Percentiles rank a stretch among this genome's conserved stretches.
Evolutionary conservation across 2,797 vertebrate species (phyloP).

Genomic region (Gadopsis bispinosus): DNA sequence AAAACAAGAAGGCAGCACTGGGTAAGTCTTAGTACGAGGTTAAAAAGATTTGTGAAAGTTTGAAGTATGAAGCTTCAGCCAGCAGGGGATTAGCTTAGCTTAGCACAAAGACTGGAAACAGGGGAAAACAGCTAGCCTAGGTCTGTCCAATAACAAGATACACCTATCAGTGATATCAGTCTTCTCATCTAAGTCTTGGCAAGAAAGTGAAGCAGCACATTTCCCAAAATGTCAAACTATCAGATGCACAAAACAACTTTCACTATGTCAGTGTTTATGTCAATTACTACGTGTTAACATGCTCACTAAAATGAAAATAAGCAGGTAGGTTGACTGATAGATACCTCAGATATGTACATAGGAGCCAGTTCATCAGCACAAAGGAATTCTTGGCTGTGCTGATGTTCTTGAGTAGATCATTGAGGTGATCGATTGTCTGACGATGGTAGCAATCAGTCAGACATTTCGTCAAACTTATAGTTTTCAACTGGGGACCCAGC

Average conservation of each 20-base stretch:
- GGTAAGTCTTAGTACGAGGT: no score
- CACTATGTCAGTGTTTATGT: not conserved
- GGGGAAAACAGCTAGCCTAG: no score
- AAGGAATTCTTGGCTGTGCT: conserved; percentile 21
- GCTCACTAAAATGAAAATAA: fast-evolving
- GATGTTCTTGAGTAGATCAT: conserved; percentile 51
- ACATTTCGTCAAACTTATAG: conserved; percentile 6
- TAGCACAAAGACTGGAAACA: no score
- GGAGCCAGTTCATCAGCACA: conserved; percentile 61
- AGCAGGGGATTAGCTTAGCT: no score
- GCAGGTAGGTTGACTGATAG: not conserved
- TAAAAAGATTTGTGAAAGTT: no score
- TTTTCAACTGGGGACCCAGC: conserved; percentile 23
- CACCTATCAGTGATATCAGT: not conserved
- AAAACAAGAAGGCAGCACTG: no score
- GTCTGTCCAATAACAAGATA: no score
- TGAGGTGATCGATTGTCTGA: conserved; percentile 39
- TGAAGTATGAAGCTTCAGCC: no score
- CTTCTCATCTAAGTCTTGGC: not conserved
- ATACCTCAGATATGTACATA: conserved; percentile 63
- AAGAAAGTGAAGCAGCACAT: not conserved
- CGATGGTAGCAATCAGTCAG: conserved; percentile 53
- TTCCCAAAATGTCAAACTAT: not conserved
- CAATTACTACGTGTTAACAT: not conserved
- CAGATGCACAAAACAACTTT: not conserved